These are phyloP conservation scores for Drosophila ambigua DNA, from an alignment of 1,140 invertebrate species.

Conservation along the genomic window DNA sequence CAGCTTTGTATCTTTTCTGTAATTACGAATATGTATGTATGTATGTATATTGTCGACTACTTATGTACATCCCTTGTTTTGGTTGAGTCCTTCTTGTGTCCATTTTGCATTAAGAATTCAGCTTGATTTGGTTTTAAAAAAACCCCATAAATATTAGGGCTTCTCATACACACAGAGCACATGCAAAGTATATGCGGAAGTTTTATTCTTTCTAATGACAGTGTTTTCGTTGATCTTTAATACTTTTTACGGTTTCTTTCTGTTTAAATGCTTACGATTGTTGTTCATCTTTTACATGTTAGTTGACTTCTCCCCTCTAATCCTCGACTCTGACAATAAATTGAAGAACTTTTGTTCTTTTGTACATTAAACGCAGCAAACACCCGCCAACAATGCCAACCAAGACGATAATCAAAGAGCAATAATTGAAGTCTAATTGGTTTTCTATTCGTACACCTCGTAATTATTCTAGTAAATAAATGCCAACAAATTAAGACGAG, in stretches of 20 bases:
- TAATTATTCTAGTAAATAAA: constrained; percentile 48
- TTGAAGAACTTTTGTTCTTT: constrained; percentile 11
- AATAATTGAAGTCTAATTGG: constrained; percentile 32
- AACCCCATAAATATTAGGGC: neutral
- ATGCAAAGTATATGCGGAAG: constrained; percentile 26
- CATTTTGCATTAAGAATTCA: constrained; percentile 57
- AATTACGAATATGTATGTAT: neutral
- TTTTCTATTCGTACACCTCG: constrained; percentile 16
- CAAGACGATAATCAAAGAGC: constrained; percentile 40
- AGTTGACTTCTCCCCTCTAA: constrained; percentile 29
- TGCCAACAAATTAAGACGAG: constrained; percentile 29
- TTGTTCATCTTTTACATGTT: constrained; percentile 41
- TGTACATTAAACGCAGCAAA: constrained; percentile 29
- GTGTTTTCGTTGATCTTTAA: constrained; percentile 67
- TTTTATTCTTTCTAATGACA: constrained; percentile 57
- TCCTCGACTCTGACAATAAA: constrained; percentile 31
- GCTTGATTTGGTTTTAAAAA: constrained; percentile 30
- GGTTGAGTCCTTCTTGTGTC: constrained; percentile 73
- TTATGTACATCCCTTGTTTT: constrained; percentile 83
- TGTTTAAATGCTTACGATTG: constrained; percentile 72
- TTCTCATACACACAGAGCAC: constrained; percentile 16
- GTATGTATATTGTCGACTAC: constrained; percentile 82
- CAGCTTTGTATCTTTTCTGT: constrained; percentile 12
- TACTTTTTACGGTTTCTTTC: constrained; percentile 65
- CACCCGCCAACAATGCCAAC: constrained; percentile 39